Evolutionary conservation across 2,888 invertebrate genomes (phyloP), one percentile per base, ranked within the genome.

Genomic region (Epistrophe grossulariae): DNA sequence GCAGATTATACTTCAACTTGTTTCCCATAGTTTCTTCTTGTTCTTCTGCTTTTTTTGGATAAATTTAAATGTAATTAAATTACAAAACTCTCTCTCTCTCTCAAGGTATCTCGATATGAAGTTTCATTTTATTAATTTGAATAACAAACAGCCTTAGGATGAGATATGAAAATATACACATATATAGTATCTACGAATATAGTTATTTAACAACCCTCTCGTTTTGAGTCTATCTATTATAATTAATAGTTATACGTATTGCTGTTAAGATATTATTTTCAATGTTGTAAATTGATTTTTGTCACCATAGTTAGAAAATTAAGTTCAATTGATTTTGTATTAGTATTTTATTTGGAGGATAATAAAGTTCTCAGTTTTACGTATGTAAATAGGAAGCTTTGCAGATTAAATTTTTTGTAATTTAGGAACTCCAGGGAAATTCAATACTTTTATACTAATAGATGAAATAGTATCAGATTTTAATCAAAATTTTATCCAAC

Each of bases 121-220:
- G 31, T 31, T 68, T 68, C 38, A 38, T 52, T 24, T 62, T 52
- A 68, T 68, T 68, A 68, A 38, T 68, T 68, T 68, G 38, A 52
- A 68, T 68, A 68, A 11, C 52, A 68, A 68, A 52, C 68, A 68
- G 8, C 52, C 38, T n/a, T 13, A 48, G 45, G 48, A 48, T 2
- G 31, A 48, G 11, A 31, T 31, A 17, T 45, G 28, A 31, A 35
- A 31, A 28, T 28, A 8, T 55, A 55, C 2, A 17, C n/a, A 1
- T n/a, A n/a, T n/a, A n/a, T 19, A 48, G 38, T 50, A 31, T 31
- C 4, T 7, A 31, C 5, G 3, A 24, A 24, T 31, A 4, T 24
- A 24, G 1, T 7, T 24, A n/a, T 28, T 17, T 7, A 10, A 64
- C 4, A 45, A 24, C 19, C 9, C 15, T 5, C 35, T 8, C 35